These are phyloP conservation scores for Solenopsis invicta DNA, from an alignment of 1,140 invertebrate genomes.

Conservation along the genomic window DNA sequence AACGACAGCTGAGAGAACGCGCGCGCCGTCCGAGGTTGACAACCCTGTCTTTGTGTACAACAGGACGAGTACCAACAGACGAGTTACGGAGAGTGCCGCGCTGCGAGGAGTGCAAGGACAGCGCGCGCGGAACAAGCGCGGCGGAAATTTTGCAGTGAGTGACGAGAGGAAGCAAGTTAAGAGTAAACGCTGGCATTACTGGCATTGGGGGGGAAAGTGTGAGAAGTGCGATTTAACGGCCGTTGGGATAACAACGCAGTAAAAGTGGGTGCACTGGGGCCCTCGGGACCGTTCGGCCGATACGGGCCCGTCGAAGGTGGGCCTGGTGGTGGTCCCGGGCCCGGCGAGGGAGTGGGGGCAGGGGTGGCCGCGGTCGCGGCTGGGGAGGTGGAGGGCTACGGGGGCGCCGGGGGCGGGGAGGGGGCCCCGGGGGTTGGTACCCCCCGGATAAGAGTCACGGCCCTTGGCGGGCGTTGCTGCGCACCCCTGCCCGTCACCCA, in stretches of 20 bases:
- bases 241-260: conserved; percentile 78
- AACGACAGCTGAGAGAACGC: conserved; percentile 48
- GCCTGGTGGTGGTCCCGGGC: conserved; percentile 81
- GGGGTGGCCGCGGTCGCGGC: conserved; percentile 83
- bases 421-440: conserved; percentile 88
- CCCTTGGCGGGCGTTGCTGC: conserved; percentile 85
- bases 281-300: conserved; percentile 85
- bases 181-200: conserved; percentile 47
- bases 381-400: conserved; percentile 86
- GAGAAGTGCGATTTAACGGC: conserved; percentile 76
- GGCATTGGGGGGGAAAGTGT: conserved; percentile 72
- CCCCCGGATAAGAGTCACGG: conserved; percentile 86
- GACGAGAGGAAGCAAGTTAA: conserved; percentile 38
- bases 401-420: conserved; percentile 89
- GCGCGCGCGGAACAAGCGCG: conserved; percentile 13
- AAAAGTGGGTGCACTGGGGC: conserved; percentile 86
- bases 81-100: background rate
- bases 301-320: conserved; percentile 86
- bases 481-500: conserved; percentile 86
- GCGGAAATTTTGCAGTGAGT: conserved; percentile 68
- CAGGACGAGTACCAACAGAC: background rate
- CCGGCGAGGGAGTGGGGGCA: conserved; percentile 80
- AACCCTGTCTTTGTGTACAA: conserved; percentile 5
- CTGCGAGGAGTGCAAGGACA: conserved; percentile 13
- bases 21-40: conserved; percentile 21